Conservation (phyloP, 2,113 vertebrate species). For the Climacteris rufus region DNA sequence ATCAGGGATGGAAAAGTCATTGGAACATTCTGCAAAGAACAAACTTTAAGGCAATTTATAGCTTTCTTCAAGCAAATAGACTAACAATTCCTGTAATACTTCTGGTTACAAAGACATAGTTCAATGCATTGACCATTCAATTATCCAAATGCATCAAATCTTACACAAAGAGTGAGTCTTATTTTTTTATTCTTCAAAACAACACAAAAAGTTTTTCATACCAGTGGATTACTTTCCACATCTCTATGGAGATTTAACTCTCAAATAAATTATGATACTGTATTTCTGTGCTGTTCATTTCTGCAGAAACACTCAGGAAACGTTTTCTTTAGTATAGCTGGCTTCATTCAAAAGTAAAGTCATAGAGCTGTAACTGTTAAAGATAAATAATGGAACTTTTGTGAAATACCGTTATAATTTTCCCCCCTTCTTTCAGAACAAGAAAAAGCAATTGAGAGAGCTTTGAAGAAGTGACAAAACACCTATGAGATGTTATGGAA, state of each 20-base stretch:
- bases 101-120: background rate
- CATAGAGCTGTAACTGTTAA: background rate
- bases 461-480: background rate
- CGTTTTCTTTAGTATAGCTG: background rate
- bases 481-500: background rate
- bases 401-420: background rate
- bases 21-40: background rate
- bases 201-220: background rate
- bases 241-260: background rate
- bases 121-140: background rate
- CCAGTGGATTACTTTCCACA: background rate
- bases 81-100: background rate
- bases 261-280: background rate
- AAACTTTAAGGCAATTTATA: background rate
- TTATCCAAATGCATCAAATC: background rate
- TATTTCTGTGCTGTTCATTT: background rate
- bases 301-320: background rate
- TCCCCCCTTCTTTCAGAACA: background rate
- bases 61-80: background rate
- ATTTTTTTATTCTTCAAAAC: background rate
- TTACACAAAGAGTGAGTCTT: background rate
- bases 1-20: background rate
- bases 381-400: background rate
- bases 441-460: background rate
- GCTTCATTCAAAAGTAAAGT: background rate